Conservation (phyloP, 2,888 invertebrate genomes). For the Xylophagus ater region DNA sequence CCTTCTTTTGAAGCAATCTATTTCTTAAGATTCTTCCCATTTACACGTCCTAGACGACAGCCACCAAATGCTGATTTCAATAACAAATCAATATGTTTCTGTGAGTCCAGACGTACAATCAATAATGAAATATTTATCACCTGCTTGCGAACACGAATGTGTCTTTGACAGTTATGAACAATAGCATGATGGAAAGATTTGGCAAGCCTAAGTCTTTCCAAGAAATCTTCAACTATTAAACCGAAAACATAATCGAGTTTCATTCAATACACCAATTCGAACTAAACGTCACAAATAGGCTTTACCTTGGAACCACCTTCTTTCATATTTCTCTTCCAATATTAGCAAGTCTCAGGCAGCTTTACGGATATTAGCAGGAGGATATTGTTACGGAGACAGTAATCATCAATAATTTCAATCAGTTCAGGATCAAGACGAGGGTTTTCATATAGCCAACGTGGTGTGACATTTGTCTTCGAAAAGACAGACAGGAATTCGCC, state of each 20-base stretch:
- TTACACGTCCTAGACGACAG: conserved; percentile 97
- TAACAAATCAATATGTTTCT: conserved; percentile 97
- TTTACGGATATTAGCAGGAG: conserved; percentile 97
- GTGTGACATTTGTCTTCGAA: conserved; percentile 97
- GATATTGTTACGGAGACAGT: conserved; percentile 97
- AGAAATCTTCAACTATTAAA: conserved; percentile 97
- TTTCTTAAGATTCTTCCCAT: conserved; percentile 99
- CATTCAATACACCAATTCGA: conserved; percentile 94
- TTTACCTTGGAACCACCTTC: conserved; percentile 94
- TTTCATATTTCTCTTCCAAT: conserved; percentile 94
- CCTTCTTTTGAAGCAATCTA: conserved; percentile 78
- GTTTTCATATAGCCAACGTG: conserved; percentile 98
- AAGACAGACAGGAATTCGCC: conserved; percentile 85
- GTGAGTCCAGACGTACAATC: conserved; percentile 91
- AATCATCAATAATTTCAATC: conserved; percentile 98
- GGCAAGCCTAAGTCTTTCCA: conserved; percentile 95
- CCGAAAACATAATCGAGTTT: conserved; percentile 99
- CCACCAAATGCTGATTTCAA: conserved; percentile 98
- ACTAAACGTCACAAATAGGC: conserved; percentile 95
- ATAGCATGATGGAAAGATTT: conserved; percentile 99
- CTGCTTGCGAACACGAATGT: conserved; percentile 98
- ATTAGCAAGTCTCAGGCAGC: conserved; percentile 98
- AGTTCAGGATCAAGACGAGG: conserved; percentile 98
- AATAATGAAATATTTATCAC: conserved; percentile 98
- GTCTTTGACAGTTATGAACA: conserved; percentile 95